Evolutionary conservation across 2,113 vertebrate species (phyloP).

Genomic region (Vimba vimba): DNA sequence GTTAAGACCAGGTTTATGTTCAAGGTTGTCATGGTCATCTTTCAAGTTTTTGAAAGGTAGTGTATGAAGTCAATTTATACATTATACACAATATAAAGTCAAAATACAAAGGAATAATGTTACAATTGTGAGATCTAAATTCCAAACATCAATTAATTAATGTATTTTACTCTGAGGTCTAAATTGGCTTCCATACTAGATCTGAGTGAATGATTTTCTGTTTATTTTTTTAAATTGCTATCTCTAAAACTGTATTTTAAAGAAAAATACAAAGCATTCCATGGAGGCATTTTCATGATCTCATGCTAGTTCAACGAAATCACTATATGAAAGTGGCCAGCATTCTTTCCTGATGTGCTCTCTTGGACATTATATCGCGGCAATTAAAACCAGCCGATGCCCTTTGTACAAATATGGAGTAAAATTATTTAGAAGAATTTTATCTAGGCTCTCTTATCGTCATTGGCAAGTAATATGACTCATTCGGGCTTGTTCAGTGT

Average conservation of each 20-base stretch:
- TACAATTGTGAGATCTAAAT: background rate
- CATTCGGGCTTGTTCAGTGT: slow-evolving; percentile 33
- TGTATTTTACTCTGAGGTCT: background rate
- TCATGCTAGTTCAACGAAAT: background rate
- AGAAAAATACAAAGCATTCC: background rate
- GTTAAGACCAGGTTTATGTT: too few relatives aligned
- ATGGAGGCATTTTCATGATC: slow-evolving; percentile 6
- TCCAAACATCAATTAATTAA: background rate
- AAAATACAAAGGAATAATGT: background rate
- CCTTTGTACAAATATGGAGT: slow-evolving; percentile 59
- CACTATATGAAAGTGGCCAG: slow-evolving; percentile 20
- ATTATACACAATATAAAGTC: background rate
- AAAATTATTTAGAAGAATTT: slow-evolving; percentile 64
- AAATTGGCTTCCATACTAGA: background rate
- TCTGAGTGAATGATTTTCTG: background rate
- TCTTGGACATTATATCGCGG: slow-evolving; percentile 50
- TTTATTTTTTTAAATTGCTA: background rate
- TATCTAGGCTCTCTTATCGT: slow-evolving; percentile 60
- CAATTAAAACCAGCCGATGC: slow-evolving; percentile 64
- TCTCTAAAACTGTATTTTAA: background rate
- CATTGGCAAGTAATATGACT: slow-evolving; percentile 67
- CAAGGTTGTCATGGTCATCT: too few relatives aligned
- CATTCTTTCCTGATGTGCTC: slow-evolving; percentile 61
- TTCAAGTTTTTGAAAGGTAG: background rate
- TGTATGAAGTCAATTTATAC: background rate